Conservation (phyloP, 1,140 invertebrate species). For the Vanessa atalanta region DNA sequence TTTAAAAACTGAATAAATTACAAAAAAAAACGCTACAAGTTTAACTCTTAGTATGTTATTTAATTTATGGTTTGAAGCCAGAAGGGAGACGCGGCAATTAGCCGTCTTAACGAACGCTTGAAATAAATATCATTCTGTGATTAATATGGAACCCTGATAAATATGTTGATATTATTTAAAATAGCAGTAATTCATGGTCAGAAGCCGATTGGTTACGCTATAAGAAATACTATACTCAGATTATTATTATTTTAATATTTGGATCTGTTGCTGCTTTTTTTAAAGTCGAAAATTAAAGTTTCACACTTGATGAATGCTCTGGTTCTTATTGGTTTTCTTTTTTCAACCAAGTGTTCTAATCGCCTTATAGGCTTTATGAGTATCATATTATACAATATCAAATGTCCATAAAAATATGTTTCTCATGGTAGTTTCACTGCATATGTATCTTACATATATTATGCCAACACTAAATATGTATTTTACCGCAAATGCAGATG, state of each 20-base stretch:
- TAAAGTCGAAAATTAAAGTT: too few relatives aligned
- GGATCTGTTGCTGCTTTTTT: too few relatives aligned
- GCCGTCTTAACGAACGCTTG: slow-evolving; percentile 73
- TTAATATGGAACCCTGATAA: slow-evolving; percentile 65
- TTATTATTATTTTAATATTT: too few relatives aligned
- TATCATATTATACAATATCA: too few relatives aligned
- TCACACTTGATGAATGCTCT: too few relatives aligned
- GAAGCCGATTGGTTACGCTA: not conserved
- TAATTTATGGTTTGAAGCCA: slow-evolving; percentile 72
- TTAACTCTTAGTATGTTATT: slow-evolving; percentile 45
- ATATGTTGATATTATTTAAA: slow-evolving; percentile 68
- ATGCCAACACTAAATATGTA: slow-evolving; percentile 13
- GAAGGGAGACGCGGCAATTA: slow-evolving; percentile 73
- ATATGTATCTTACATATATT: not conserved
- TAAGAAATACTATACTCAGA: not conserved
- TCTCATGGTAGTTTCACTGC: not conserved
- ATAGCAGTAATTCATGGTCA: slow-evolving; percentile 41
- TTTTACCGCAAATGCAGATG: slow-evolving; percentile 18
- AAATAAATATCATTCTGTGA: slow-evolving; percentile 77
- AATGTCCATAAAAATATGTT: too few relatives aligned
- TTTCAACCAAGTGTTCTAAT: too few relatives aligned
- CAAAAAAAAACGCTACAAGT: slow-evolving; percentile 25
- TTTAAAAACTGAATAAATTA: slow-evolving; percentile 2
- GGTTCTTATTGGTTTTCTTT: too few relatives aligned
- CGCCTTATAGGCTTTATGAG: too few relatives aligned